Base-by-base conservation (phyloP, 2,797 vertebrate genomes). In the Eospalax fontanierii region DNA sequence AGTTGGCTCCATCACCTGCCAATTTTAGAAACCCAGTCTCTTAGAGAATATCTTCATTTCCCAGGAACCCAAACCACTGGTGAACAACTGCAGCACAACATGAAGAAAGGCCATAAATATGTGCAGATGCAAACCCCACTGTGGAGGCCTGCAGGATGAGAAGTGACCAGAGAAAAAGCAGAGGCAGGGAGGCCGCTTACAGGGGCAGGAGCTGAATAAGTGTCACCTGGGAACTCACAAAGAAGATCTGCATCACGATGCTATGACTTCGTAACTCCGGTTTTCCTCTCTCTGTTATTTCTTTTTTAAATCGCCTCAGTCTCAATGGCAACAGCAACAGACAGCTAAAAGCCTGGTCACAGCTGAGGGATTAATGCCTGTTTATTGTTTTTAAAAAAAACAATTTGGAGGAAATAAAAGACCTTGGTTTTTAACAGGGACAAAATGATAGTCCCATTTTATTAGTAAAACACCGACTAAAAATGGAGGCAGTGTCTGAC, bases 321-420 rank as follows among this genome's bases (percentile, higher is more conserved):
- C 79, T 35, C 70, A 73, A 28, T 3, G 15, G 11, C 63, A 81
- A 35, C 6, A 24, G 30, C 11, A 12, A 9, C 19, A 21, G 19
- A 26, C 54, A 59, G 1, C 40, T 46, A 19, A 57, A 70, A 40
- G 7, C 9, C 46, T 57, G 86, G 71, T 63, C 82, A 84, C 26
- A 22, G 65, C 89, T 43, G 71, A 93, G 54, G 19, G 83, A 59
- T 30, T 59, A 63, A 70, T 7, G 74, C 14, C 65, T 78, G 38
- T 90, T 96, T 89, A 80, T 66, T 88, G n/a, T 33, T 35, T 66
- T n/a, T 1, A 35, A 74, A 66, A 54, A 59, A 16, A 76, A 24
- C 65, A 40, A 88, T 78, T 33, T 71, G 54, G 94, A 91, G 61
- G 57, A 50, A 28, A 68, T 93, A 94, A 80, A 91, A 73, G 30